Percentiles rank a stretch among this genome's conserved stretches.
Conservation (phyloP, 2,113 vertebrate genomes). For the Podiceps cristatus region DNA sequence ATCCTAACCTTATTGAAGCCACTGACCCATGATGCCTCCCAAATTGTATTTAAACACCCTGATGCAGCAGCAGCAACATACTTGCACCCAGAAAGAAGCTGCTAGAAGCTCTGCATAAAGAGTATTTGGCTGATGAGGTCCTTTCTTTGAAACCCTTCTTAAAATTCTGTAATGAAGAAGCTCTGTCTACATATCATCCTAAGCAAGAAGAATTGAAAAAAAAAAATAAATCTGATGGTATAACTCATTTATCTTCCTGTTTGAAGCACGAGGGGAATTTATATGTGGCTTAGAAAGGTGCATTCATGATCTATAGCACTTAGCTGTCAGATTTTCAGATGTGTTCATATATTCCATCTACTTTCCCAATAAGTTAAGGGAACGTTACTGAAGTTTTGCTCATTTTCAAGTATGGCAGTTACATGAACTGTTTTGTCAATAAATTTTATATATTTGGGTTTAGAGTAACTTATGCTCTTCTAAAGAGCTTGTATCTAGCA, state of each 20-base stretch:
- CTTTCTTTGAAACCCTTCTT: constrained; percentile 18
- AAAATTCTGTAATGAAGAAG: constrained; percentile 41
- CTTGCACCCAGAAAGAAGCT: background rate
- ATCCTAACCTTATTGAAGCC: background rate
- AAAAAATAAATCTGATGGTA: background rate
- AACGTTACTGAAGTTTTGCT: constrained; percentile 41
- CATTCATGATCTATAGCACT: constrained; percentile 2
- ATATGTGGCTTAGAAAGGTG: constrained; percentile 19
- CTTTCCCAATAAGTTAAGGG: background rate
- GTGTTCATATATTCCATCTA: background rate
- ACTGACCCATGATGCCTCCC: background rate
- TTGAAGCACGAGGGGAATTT: constrained; percentile 34
- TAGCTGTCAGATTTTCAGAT: constrained; percentile 2
- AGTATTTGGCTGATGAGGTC: background rate
- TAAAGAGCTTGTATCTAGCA: background rate
- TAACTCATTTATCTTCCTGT: constrained; percentile 46
- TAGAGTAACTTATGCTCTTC: background rate
- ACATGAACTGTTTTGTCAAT: constrained; percentile 28
- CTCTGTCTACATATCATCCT: constrained; percentile 19
- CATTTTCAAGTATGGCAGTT: constrained; percentile 48
- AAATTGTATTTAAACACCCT: background rate
- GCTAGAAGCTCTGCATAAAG: background rate
- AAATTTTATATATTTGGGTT: constrained; percentile 15
- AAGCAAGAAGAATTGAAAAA: background rate
- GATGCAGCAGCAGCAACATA: background rate